A percentile compares a stretch with the other conserved stretches of the same genome.
These are phyloP conservation scores for Leptopilina boulardi DNA, from an alignment of 1,140 invertebrate genomes.

Conservation along the genomic window DNA sequence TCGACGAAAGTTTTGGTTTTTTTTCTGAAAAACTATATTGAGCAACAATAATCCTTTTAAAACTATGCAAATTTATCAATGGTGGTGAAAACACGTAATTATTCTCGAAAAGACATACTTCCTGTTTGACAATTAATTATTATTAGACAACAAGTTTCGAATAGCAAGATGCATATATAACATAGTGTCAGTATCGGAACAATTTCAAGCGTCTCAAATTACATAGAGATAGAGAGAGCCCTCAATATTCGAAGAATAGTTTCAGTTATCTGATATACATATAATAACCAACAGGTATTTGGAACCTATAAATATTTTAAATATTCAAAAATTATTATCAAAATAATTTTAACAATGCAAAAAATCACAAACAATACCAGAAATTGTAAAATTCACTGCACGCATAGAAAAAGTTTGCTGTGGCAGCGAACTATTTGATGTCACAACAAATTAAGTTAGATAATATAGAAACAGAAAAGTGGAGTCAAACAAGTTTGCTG, in stretches of 20 bases:
- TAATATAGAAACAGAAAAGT: too few species aligned
- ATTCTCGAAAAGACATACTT: neutral
- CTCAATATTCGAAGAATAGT: constrained; percentile 6
- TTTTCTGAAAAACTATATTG: too few species aligned
- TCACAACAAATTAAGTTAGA: too few species aligned
- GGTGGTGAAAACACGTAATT: neutral
- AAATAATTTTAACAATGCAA: neutral
- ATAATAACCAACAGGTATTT: neutral
- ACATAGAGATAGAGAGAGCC: neutral
- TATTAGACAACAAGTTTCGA: neutral
- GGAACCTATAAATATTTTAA: neutral
- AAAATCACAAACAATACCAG: too few species aligned
- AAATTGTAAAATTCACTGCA: too few species aligned
- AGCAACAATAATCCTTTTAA: too few species aligned
- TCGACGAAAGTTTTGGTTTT: too few species aligned
- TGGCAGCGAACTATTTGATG: too few species aligned
- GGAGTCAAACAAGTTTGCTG: too few species aligned
- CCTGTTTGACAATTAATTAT: neutral
- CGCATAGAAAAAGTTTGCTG: too few species aligned
- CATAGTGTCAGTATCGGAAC: constrained; percentile 6
- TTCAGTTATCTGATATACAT: neutral
- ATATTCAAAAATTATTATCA: neutral
- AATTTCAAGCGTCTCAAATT: constrained; percentile 9
- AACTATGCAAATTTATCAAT: too few species aligned
- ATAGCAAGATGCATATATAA: neutral